Conservation (phyloP, 2,888 invertebrate genomes). For the Caenorhabditis wallacei region DNA sequence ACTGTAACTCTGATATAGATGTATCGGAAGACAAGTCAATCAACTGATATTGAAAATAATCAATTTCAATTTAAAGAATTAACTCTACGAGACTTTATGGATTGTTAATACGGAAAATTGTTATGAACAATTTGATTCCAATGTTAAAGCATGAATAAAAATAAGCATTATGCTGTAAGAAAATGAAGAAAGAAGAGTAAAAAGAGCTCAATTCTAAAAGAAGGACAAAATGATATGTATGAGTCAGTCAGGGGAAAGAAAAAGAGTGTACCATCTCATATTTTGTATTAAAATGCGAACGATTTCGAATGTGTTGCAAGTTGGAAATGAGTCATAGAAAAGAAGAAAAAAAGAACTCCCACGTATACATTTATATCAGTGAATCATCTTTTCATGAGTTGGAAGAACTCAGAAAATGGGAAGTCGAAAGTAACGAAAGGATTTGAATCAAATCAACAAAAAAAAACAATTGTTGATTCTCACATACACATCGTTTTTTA, state of each 20-base stretch:
- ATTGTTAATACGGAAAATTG: too few species aligned
- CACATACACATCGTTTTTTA: conserved; percentile 8
- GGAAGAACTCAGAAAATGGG: background rate
- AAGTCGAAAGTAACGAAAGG: background rate
- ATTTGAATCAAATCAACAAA: background rate
- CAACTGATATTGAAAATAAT: too few species aligned
- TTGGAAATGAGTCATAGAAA: conserved; percentile 26
- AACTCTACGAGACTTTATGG: too few species aligned
- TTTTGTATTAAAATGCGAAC: conserved; percentile 15
- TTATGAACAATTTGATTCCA: too few species aligned
- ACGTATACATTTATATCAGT: conserved; percentile 5
- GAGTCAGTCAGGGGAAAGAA: background rate
- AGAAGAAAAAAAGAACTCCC: conserved; percentile 14
- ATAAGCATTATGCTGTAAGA: too few species aligned
- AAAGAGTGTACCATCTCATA: conserved; percentile 6
- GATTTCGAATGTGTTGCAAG: conserved; percentile 16
- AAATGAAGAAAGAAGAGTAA: too few species aligned
- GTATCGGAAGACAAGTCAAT: too few species aligned
- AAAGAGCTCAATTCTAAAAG: background rate
- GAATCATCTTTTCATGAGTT: conserved; percentile 20
- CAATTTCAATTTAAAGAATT: too few species aligned
- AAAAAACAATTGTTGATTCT: background rate
- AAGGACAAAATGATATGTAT: background rate
- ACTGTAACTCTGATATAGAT: too few species aligned
- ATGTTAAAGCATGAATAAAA: too few species aligned